phyloP scores from a whole-genome alignment of 2,113 vertebrate genomes.

The Caloenas nicobarica region DNA sequence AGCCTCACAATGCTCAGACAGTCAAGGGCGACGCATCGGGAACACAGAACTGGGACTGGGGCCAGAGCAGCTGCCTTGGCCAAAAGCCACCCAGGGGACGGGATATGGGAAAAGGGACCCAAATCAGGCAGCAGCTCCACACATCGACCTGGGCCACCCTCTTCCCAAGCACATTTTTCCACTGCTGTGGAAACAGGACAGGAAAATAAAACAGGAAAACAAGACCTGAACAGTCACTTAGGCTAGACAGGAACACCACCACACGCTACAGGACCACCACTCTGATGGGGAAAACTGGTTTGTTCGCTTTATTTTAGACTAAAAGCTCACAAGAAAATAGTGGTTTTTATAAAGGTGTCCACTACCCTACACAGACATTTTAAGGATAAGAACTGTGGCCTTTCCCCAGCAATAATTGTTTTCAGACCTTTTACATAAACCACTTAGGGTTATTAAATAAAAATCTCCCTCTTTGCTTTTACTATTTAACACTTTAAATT shows the following conservation, averaged over 20 bases:
- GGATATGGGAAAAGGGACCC: not conserved
- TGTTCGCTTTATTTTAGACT: too few relatives aligned
- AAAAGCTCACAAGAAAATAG: not conserved
- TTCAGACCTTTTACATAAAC: not conserved
- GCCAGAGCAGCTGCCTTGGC: too few relatives aligned
- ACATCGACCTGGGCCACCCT: not conserved
- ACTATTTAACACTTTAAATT: not conserved
- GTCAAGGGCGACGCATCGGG: not conserved
- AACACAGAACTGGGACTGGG: too few relatives aligned
- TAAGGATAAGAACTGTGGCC: not conserved
- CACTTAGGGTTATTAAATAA: not conserved
- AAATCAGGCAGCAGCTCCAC: not conserved
- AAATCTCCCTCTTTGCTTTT: not conserved
- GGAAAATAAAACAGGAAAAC: not conserved
- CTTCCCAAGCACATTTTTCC: not conserved
- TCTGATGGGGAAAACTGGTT: too few relatives aligned
- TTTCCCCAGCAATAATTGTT: not conserved
- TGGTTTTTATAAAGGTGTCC: not conserved
- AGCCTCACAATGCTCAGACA: not conserved
- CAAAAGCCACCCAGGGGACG: not conserved
- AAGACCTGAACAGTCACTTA: not conserved
- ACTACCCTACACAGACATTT: not conserved
- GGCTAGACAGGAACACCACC: not conserved
- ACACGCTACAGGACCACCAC: too few relatives aligned
- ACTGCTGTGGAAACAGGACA: not conserved